phyloP scores from a whole-genome alignment of 1,140 invertebrate genomes.

The Pinna nobilis region DNA sequence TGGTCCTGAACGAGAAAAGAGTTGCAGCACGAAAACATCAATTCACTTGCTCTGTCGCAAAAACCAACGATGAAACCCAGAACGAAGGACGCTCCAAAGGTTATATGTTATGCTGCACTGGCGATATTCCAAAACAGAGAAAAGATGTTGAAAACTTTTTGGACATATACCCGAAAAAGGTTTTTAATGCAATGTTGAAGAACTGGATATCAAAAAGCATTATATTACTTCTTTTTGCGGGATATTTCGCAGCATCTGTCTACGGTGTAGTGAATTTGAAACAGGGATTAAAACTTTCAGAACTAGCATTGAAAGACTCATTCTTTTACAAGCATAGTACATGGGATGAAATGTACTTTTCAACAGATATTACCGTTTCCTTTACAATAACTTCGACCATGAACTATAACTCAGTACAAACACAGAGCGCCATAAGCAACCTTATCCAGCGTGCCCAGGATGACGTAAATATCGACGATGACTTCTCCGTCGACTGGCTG shows the following conservation, averaged over 20 bases:
- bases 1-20: slow-evolving; percentile 92
- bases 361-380: slow-evolving; percentile 83
- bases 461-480: slow-evolving; percentile 90
- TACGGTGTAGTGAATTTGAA: slow-evolving; percentile 82
- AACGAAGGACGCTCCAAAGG: slow-evolving; percentile 44
- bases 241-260: slow-evolving; percentile 89
- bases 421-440: slow-evolving; percentile 76
- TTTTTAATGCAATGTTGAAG: slow-evolving; percentile 43
- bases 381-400: no score
- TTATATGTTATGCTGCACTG: slow-evolving; percentile 49
- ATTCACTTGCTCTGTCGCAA: slow-evolving; percentile 78
- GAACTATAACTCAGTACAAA: no score
- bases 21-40: slow-evolving; percentile 90
- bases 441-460: slow-evolving; percentile 80
- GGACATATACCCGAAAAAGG: slow-evolving; percentile 45
- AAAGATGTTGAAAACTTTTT: slow-evolving; percentile 48
- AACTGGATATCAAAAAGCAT: slow-evolving; percentile 78
- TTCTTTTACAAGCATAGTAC: slow-evolving; percentile 52
- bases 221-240: slow-evolving; percentile 86
- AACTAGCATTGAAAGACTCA: slow-evolving; percentile 70
- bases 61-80: slow-evolving; percentile 22
- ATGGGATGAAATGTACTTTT: slow-evolving; percentile 79
- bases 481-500: no score
- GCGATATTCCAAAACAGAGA: slow-evolving; percentile 78
- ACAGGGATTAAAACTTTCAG: slow-evolving; percentile 87